phyloP scores from a whole-genome alignment of 1,140 invertebrate species.

The Proctacanthus coquilletti region DNA sequence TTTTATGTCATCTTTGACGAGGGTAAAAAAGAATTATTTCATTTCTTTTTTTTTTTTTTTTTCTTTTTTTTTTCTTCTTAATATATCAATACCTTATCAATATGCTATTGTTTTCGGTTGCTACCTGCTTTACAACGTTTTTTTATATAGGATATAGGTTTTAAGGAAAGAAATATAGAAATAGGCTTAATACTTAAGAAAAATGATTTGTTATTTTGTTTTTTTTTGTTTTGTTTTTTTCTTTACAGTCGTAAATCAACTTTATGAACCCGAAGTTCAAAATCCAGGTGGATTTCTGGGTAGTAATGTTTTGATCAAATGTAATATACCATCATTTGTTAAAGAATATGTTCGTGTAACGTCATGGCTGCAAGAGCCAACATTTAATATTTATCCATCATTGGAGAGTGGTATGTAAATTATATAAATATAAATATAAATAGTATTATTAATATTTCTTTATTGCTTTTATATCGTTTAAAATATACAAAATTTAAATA shows the following conservation, averaged over 20 bases:
- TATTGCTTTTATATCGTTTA: not conserved
- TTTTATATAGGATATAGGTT: too few species aligned
- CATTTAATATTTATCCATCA: conserved; percentile 29
- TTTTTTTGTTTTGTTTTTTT: conserved; percentile 9
- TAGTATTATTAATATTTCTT: too few species aligned
- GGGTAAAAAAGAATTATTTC: too few species aligned
- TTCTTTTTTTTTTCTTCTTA: too few species aligned
- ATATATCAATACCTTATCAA: too few species aligned
- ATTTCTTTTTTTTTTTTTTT: too few species aligned
- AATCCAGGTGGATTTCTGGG: conserved; percentile 51
- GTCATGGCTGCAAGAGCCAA: conserved; percentile 61
- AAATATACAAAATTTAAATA: not conserved
- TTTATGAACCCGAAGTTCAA: conserved; percentile 57
- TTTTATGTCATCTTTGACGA: too few species aligned
- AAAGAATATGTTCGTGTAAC: conserved; percentile 65
- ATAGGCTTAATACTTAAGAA: too few species aligned
- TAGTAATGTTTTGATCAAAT: conserved; percentile 65
- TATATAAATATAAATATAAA: not conserved
- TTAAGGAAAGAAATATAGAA: too few species aligned
- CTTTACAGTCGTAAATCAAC: conserved; percentile 57
- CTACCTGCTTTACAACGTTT: too few species aligned
- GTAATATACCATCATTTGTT: conserved; percentile 61
- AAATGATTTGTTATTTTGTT: conserved; percentile 2
- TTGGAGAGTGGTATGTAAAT: conserved; percentile 6
- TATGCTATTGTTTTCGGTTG: too few species aligned